Base-by-base conservation (phyloP, 2,888 invertebrate species). In the Trachelus tabidus region DNA sequence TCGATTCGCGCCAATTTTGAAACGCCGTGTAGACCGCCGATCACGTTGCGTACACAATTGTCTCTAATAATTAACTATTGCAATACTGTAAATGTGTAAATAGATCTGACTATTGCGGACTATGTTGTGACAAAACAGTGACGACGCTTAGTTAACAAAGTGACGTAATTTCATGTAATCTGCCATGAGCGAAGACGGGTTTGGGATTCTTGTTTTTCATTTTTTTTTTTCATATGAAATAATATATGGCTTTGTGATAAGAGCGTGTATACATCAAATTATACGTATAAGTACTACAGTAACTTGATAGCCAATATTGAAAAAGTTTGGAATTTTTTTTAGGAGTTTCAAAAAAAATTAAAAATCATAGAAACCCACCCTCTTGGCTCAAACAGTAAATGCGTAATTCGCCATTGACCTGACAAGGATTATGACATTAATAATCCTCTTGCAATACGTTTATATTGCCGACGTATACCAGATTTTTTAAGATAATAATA, bases 51-150 rank as follows among this genome's bases (percentile, higher is more conserved):
- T 15, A 33, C 84, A 86, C 87, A 87, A 88, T 86, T 84, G 84
- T 85, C 81, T 87, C 85, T 89, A 87, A 87, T 23, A 56, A 56
- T 56, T 85, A 88, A 86, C 90, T 90, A 91, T 90, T 91, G 91
- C 91, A 91, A 91, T 91, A 91, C 91, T 91, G 91, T 90, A 88
- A 86, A 88, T 90, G 89, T 89, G 86, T 89, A 89, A 86, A 85
- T 85, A 83, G 83, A 87, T 85, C 85, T 91, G 91, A 91, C 91
- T 91, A 90, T 91, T 91, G 91, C 88, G 88, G 89, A 91, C 91
- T 90, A 71, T 71, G 71, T 71, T 71, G 31, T 34, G 71, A 56
- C 56, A 23, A 56, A 56, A 56, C 9, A 23, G 56, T 56, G 56
- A 56, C 56, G 56, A 56, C 56, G 9, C 56, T 56, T 56, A 23